A percentile compares a stretch with the other conserved stretches of the same genome.
Conservation (phyloP, 2,113 vertebrate genomes). For the Australoheros scitulus region DNA sequence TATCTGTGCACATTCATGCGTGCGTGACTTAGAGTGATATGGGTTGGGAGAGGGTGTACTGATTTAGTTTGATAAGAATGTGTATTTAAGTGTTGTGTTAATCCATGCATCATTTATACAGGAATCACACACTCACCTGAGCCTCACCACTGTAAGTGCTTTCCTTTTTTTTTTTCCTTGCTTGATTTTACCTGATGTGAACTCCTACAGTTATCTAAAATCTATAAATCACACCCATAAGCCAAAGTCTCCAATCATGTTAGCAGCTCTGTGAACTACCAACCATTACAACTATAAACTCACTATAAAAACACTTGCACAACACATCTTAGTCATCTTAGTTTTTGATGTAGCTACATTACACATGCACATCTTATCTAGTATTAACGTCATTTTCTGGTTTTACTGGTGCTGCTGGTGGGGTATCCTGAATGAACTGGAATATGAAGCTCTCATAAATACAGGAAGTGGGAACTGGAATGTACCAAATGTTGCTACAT, state of each 20-base stretch:
- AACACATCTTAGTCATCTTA: not conserved
- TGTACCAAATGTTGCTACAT: not conserved
- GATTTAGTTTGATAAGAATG: constrained; percentile 1
- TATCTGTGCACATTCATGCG: not conserved
- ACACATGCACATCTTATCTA: not conserved
- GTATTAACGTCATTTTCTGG: not conserved
- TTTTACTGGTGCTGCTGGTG: not conserved
- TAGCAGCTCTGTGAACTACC: not conserved
- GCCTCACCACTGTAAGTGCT: not conserved
- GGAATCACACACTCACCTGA: not conserved
- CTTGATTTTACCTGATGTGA: not conserved
- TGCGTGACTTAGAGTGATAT: not conserved
- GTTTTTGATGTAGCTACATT: not conserved
- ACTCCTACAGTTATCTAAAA: not conserved
- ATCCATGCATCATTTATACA: not conserved
- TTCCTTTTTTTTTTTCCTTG: not conserved
- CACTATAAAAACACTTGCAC: not conserved
- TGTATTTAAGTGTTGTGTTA: not conserved
- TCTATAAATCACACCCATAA: too few relatives aligned
- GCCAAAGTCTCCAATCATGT: not conserved
- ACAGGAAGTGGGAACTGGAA: not conserved
- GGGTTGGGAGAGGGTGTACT: not conserved
- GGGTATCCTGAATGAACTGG: not conserved
- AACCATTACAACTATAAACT: not conserved
- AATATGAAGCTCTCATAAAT: not conserved